Base-by-base conservation (phyloP, 2,888 invertebrate species). In the Acanthosepion pharaonis region DNA sequence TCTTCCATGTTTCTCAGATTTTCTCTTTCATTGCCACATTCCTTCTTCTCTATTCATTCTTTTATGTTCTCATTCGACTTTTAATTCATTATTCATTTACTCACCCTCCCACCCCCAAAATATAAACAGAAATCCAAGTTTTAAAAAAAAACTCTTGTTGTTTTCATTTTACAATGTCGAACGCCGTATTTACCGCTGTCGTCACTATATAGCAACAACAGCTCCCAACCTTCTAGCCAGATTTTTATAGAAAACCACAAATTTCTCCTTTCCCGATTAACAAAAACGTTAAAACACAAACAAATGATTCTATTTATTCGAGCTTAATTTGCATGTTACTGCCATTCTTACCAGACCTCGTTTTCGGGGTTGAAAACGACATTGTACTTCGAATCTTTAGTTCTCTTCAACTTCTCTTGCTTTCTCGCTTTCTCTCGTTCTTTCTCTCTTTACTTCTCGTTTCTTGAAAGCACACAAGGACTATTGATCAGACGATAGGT, bases 81-180 rank as follows among this genome's bases (percentile, higher is more conserved):
- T 6, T 11, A 78, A 78, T n/a, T 78, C 78, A 78, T 78, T 28
- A 78, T 78, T 55, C 78, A 78, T 28, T 9, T 3, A 78, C 28
- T n/a, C 78, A n/a, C 28, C 78, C 0, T 5, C 78, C 78, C 28
- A 28, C 9, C 28, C 64, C 23, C 23, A 23, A 23, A 28, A 78
- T 6, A 78, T n/a, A 78, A 28, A 78, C 28, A 28, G n/a, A n/a
- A 78, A 78, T n/a, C 78, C 28, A 1, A 64, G 8, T 23, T 25
- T 25, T 28, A 64, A 64, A 64, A 64, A 28, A 25, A 28, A 64
- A 64, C 23, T 64, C 20, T 55, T 55, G 55, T 78, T 78, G 64
- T 78, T 78, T 78, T 78, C 78, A 78, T 78, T 78, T 28, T n/a
- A n/a, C n/a, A 78, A 78, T 78, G n/a, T 78, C 78, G 78, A 78